phyloP scores from a whole-genome alignment of 2,113 vertebrate genomes.

The Saimiri boliviensis region DNA sequence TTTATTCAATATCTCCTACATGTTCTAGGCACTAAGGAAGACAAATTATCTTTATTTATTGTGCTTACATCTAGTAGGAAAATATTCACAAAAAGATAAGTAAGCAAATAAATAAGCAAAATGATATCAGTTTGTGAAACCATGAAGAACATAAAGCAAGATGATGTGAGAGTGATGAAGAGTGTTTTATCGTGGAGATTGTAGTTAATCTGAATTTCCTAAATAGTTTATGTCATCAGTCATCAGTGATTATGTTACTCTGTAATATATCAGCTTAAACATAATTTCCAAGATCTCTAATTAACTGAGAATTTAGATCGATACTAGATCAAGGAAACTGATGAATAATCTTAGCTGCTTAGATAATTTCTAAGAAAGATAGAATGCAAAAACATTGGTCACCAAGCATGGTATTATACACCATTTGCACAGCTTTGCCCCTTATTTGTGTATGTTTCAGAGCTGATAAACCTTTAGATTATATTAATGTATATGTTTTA shows the following conservation, averaged over 20 bases:
- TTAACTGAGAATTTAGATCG: background rate
- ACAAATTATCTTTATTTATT: background rate
- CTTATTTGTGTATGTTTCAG: background rate
- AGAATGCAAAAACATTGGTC: background rate
- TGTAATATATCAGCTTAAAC: background rate
- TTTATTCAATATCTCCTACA: background rate
- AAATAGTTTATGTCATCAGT: background rate
- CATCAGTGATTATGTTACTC: background rate
- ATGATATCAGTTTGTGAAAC: background rate
- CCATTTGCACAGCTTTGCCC: background rate
- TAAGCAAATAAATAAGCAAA: background rate
- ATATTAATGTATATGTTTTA: background rate
- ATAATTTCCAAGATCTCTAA: background rate
- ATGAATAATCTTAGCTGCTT: background rate
- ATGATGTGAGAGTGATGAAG: background rate
- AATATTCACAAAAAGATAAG: background rate
- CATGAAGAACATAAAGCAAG: background rate
- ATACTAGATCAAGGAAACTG: background rate
- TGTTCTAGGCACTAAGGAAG: background rate
- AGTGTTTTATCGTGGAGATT: background rate
- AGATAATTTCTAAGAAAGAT: conserved; percentile 3
- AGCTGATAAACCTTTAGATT: background rate
- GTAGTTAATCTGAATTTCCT: background rate
- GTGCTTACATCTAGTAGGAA: background rate
- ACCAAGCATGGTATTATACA: background rate